phyloP scores from a whole-genome alignment of 1,140 invertebrate species.

The Ceratosolen solmsi region DNA sequence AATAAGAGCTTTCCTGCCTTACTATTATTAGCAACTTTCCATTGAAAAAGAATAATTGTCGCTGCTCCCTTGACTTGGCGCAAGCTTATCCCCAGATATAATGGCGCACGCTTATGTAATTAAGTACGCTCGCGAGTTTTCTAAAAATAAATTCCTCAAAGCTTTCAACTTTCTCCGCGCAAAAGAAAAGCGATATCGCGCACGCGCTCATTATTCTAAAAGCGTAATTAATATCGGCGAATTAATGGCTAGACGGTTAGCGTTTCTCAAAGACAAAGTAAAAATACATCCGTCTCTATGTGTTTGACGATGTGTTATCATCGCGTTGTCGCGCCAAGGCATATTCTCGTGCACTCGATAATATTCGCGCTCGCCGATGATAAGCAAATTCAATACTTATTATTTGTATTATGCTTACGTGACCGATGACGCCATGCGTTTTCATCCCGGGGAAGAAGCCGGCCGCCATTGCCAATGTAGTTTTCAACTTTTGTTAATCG shows the following conservation, averaged over 20 bases:
- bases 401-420: conserved; percentile 10
- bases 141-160: conserved; percentile 1
- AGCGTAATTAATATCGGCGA: too few species aligned
- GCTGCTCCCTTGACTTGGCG: not conserved
- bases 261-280: too few species aligned
- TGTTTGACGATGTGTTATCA: too few species aligned
- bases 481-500: not conserved
- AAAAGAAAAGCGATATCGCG: not conserved
- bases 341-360: conserved; percentile 6
- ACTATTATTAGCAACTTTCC: not conserved
- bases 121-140: not conserved
- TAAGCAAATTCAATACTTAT: conserved; percentile 31
- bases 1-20: not conserved
- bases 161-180: not conserved
- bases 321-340: not conserved
- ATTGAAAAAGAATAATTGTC: not conserved
- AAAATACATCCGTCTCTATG: too few species aligned
- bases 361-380: not conserved
- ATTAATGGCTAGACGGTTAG: not conserved
- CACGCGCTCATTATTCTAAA: too few species aligned
- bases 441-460: not conserved
- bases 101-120: not conserved
- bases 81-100: not conserved
- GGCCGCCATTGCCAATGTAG: not conserved
- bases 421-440: not conserved